A percentile compares a stretch with the other conserved stretches of the same genome.
Conservation (phyloP, 1,140 invertebrate genomes). For the Gonatopus flavifemur region DNA sequence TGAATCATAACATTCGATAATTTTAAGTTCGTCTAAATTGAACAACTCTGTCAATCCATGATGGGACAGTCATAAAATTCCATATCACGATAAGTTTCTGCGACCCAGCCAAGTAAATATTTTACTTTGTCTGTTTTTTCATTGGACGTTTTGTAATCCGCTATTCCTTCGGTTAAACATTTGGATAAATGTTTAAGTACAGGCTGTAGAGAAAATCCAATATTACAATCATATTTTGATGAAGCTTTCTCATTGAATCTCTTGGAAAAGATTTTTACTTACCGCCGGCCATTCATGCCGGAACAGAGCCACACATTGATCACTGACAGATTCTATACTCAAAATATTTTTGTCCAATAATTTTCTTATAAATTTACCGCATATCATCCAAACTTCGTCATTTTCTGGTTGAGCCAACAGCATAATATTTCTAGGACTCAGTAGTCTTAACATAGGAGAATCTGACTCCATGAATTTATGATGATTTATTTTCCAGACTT, state of each 20-base stretch:
- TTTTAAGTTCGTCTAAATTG: too few species aligned
- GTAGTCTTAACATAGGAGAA: constrained; percentile 37
- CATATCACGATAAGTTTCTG: constrained; percentile 42
- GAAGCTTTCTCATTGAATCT: neutral
- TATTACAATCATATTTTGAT: constrained; percentile 9
- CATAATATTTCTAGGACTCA: constrained; percentile 55
- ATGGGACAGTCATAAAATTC: constrained; percentile 35
- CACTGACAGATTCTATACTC: constrained; percentile 44
- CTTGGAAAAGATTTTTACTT: constrained; percentile 18
- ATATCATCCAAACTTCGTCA: constrained; percentile 34
- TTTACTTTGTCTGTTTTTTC: constrained; percentile 42
- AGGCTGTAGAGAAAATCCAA: constrained; percentile 22
- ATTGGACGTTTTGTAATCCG: constrained; percentile 34
- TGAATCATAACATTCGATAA: too few species aligned
- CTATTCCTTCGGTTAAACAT: constrained; percentile 45
- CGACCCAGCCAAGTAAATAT: constrained; percentile 47
- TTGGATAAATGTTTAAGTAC: constrained; percentile 44
- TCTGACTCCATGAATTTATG: constrained; percentile 27
- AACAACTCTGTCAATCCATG: too few species aligned
- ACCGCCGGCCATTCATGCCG: constrained; percentile 54
- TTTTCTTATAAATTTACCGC: constrained; percentile 42
- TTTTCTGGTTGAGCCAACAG: constrained; percentile 42
- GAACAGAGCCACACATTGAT: constrained; percentile 54
- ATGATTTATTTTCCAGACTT: constrained; percentile 43
- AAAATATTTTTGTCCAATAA: constrained; percentile 48